phyloP scores from a whole-genome alignment of 2,797 vertebrate species.

The Bufotes viridis region DNA sequence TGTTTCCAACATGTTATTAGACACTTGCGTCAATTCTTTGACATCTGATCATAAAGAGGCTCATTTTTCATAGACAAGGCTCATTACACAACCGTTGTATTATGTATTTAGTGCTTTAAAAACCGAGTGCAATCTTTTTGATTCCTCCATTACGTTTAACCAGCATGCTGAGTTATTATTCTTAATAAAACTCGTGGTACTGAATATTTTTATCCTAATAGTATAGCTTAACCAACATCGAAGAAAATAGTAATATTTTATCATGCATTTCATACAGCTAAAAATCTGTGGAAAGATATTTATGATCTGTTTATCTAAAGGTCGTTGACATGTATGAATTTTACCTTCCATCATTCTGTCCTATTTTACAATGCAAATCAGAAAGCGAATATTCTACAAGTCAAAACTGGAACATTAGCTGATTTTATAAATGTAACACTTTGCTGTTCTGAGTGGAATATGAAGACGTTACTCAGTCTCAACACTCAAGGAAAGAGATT shows the following conservation, averaged over 20 bases:
- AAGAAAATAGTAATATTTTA: constrained; percentile 37
- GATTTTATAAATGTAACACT: constrained; percentile 8
- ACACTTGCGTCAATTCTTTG: constrained; percentile 52
- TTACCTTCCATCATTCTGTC: constrained; percentile 14
- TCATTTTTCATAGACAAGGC: constrained; percentile 50
- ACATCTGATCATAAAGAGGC: constrained; percentile 36
- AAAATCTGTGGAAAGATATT: constrained; percentile 26
- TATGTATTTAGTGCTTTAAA: constrained; percentile 39
- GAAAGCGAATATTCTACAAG: not conserved
- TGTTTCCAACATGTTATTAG: constrained; percentile 33
- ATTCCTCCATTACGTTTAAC: constrained; percentile 46
- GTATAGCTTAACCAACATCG: constrained; percentile 20
- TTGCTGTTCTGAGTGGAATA: constrained; percentile 7
- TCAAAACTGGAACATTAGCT: constrained; percentile 28
- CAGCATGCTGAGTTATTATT: constrained; percentile 34
- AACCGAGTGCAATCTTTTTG: constrained; percentile 36
- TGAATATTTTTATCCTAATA: constrained; percentile 49
- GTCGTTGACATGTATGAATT: constrained; percentile 31
- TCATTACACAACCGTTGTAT: constrained; percentile 49
- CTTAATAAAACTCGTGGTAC: constrained; percentile 32
- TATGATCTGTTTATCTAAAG: constrained; percentile 17
- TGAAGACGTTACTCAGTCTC: not conserved
- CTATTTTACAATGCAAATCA: constrained; percentile 25
- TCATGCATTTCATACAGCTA: constrained; percentile 2
- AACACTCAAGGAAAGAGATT: not conserved